Evolutionary conservation across 2,888 invertebrate genomes (phyloP), one percentile per base, ranked within the genome.

Genomic region (Steinernema scapterisci): DNA sequence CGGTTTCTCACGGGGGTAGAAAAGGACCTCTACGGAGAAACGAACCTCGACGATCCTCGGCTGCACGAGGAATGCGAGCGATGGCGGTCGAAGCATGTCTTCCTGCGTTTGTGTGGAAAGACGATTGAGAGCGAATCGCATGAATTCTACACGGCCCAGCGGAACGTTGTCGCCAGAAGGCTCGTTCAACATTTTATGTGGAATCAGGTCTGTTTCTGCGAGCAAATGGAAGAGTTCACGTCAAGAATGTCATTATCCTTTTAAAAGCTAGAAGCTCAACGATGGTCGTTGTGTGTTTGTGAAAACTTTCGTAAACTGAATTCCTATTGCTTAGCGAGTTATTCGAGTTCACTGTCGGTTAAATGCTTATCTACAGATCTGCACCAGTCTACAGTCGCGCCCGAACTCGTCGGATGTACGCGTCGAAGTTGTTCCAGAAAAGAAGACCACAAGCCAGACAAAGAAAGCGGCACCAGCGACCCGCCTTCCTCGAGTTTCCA

Each of bases 61-160:
- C 63, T 63, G 6, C 63, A 27, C 7, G 63, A 25, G 1, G 63
- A 63, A 31, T 63, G 63, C 63, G 31, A 11, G 11, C 63, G 63
- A 11, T 63, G 63, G 63, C 27, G 31, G 16, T 11, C 23, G 63
- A 63, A 63, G 63, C 63, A 63, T 31, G 27, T 27, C 6, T 63
- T 63, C 19, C 5, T 63, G 63, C 63, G 63, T 16, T 16, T 63
- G 1, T 25, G 23, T 27, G 63, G 63, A n/a, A 25, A 27, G 19
- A 9, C 63, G 16, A 27, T 25, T 31, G 63, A 63, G n/a, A 27
- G 63, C 16, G 63, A 63, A 16, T 63, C 63, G 13, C 63, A 63
- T 31, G 63, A 63, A 38, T 38, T 63, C 27, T 63, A 63, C 63
- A 16, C 63, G 5, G 63, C 63, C 16, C 63, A 63, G n/a, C 63